A percentile compares a stretch with the other conserved stretches of the same genome.
phyloP scores from a whole-genome alignment of 2,797 vertebrate species.

The Fringilla coelebs region DNA sequence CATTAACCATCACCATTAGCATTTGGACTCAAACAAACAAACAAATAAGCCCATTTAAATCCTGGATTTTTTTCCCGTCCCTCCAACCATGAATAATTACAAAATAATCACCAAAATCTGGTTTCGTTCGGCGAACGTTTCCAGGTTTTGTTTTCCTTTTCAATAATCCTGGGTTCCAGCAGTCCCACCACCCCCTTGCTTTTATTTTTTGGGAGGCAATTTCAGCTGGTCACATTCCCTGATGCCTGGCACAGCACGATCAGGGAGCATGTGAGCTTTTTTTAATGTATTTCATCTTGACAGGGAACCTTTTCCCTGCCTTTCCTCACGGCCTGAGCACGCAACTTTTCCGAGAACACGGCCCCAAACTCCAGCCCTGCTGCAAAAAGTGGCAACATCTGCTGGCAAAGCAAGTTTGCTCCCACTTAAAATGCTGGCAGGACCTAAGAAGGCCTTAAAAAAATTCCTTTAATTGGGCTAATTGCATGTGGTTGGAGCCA shows the following conservation, averaged over 20 bases:
- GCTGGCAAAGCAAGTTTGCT: neutral
- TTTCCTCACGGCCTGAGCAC: neutral
- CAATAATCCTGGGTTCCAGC: neutral
- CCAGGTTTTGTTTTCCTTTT: conserved; percentile 41
- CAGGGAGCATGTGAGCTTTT: neutral
- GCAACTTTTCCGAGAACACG: neutral
- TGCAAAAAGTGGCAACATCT: neutral
- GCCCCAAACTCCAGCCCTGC: neutral
- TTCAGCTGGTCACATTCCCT: conserved; percentile 20
- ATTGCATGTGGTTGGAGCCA: neutral
- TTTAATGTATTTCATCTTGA: conserved; percentile 12
- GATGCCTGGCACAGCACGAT: neutral
- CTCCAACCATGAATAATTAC: neutral
- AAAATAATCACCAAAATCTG: conserved; percentile 25
- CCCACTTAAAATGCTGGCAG: neutral
- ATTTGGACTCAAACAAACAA: conserved; percentile 15
- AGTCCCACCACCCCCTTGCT: neutral
- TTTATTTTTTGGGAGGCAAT: neutral
- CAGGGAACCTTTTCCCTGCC: neutral
- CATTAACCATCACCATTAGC: conserved; percentile 8
- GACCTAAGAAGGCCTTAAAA: neutral
- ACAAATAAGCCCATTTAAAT: neutral
- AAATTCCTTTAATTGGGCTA: neutral
- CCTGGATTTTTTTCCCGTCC: neutral
- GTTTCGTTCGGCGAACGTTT: neutral